These are phyloP conservation scores for Cebus imitator DNA, from an alignment of 2,113 vertebrate species.

Conservation along the genomic window DNA sequence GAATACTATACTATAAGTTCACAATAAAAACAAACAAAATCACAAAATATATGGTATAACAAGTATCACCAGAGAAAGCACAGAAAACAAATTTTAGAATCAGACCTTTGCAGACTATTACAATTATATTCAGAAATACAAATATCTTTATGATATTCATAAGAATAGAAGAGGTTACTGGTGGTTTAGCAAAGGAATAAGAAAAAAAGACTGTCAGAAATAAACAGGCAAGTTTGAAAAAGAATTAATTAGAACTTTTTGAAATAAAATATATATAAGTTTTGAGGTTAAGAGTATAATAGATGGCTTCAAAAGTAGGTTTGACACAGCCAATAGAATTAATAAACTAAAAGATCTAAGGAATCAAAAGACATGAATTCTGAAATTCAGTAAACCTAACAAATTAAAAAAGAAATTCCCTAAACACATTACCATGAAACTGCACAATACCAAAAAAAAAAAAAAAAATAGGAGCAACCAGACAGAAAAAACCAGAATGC, in stretches of 20 bases:
- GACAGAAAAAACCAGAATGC: background rate
- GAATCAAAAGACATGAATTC: background rate
- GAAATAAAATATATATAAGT: background rate
- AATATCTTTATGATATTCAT: background rate
- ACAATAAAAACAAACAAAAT: background rate
- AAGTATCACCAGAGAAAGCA: background rate
- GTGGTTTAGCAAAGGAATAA: background rate
- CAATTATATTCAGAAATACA: background rate
- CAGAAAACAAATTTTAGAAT: slow-evolving; percentile 4
- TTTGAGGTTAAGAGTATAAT: background rate
- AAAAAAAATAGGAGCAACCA: background rate
- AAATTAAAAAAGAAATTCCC: background rate
- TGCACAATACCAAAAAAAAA: background rate
- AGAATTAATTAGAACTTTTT: background rate
- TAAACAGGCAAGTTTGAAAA: background rate
- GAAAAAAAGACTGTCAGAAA: background rate
- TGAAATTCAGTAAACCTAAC: background rate
- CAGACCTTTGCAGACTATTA: background rate
- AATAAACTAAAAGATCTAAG: background rate
- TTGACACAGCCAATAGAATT: background rate
- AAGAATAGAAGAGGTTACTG: background rate
- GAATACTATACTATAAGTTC: background rate
- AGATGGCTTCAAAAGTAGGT: background rate
- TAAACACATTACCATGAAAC: background rate
- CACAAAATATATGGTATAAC: background rate